Conservation (phyloP, 2,888 invertebrate species). For the Melikaiella ostensackeni region DNA sequence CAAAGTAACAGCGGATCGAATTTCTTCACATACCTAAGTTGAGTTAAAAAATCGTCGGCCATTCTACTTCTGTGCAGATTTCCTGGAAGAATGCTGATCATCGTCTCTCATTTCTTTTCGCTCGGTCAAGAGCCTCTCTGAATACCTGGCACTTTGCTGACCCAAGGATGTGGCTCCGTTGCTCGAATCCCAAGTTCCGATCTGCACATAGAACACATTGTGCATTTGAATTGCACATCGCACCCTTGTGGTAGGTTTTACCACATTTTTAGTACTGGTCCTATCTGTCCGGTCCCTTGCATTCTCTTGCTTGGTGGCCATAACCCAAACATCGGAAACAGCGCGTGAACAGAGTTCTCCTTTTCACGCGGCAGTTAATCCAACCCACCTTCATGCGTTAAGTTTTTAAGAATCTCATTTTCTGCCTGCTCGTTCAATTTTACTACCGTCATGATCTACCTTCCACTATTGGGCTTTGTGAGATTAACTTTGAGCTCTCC, state of each 20-base stretch:
- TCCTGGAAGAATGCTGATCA: constrained; percentile 45
- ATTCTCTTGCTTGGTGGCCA: too few species aligned
- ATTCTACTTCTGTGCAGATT: constrained; percentile 52
- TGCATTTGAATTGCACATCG: too few species aligned
- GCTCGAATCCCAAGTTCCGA: too few species aligned
- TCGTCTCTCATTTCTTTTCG: not conserved
- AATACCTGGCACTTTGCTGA: not conserved
- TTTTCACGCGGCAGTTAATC: not conserved
- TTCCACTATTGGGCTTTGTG: not conserved
- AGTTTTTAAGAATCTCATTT: not conserved
- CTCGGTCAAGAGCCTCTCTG: not conserved
- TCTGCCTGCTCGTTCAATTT: not conserved
- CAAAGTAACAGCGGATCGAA: constrained; percentile 15
- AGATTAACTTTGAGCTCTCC: not conserved
- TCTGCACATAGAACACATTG: too few species aligned
- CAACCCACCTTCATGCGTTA: not conserved
- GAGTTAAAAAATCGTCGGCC: constrained; percentile 44
- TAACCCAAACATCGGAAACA: too few species aligned
- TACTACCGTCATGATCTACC: not conserved
- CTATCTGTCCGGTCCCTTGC: too few species aligned
- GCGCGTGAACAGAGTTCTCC: too few species aligned
- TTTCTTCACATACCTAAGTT: constrained; percentile 34
- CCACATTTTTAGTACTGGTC: too few species aligned
- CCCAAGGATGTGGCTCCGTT: too few species aligned
- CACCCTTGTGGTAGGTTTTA: too few species aligned